Conservation (phyloP, 2,888 invertebrate genomes). For the Ctena decussata region DNA sequence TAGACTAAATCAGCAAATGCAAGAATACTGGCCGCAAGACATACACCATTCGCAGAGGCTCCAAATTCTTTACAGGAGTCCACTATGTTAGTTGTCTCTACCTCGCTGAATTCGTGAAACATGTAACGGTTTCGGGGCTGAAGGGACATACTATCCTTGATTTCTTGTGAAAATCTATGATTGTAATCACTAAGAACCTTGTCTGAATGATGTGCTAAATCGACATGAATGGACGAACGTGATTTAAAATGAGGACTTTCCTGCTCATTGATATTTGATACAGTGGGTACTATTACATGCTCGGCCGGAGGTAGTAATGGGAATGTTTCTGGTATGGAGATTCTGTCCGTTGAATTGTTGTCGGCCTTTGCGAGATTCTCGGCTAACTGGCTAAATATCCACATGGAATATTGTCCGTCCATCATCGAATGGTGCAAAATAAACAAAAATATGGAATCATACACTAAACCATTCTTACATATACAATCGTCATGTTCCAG, state of each 20-base stretch:
- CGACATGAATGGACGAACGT: background rate
- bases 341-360: background rate
- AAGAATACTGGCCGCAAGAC: constrained; percentile 43
- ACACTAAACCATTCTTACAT: background rate
- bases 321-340: background rate
- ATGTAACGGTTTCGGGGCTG: background rate
- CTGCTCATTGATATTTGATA: background rate
- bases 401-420: constrained; percentile 55
- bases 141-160: background rate
- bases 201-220: background rate
- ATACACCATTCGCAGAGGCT: constrained; percentile 23
- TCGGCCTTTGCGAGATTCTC: constrained; percentile 1
- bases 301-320: background rate
- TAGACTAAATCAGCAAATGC: constrained; percentile 52
- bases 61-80: constrained; percentile 6
- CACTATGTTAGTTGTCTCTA: background rate
- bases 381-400: constrained; percentile 58
- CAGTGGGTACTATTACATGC: background rate
- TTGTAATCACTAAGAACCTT: background rate
- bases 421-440: constrained; percentile 55
- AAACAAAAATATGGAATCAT: constrained; percentile 52
- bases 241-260: background rate
- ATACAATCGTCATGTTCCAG: too few species aligned
- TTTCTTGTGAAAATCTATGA: background rate
- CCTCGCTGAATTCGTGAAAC: background rate